Evolutionary conservation across 2,113 vertebrate species (phyloP).

Genomic region (Poecile atricapillus): DNA sequence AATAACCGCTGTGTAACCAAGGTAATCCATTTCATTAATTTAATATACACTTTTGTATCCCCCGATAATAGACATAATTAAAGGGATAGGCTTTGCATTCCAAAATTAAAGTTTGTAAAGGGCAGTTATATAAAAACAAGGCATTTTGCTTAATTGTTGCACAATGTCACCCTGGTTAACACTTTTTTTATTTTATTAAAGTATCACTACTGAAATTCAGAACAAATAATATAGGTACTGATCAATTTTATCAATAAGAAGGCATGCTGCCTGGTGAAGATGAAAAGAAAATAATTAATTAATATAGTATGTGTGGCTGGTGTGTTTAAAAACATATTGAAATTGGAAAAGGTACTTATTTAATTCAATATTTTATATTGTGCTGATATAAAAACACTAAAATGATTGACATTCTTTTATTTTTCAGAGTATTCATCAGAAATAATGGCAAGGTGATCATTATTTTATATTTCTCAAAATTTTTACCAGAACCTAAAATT

Average conservation of each 20-base stretch:
- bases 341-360: background rate
- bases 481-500: background rate
- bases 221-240: background rate
- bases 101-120: slow-evolving; percentile 62
- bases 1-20: slow-evolving; percentile 76
- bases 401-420: background rate
- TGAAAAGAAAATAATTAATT: background rate
- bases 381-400: background rate
- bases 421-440: background rate
- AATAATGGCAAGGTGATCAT: background rate
- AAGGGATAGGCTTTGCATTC: slow-evolving; percentile 63
- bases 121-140: slow-evolving; percentile 3
- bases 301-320: background rate
- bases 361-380: background rate
- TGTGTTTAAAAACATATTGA: background rate
- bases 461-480: background rate
- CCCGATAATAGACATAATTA: slow-evolving; percentile 67
- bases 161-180: background rate
- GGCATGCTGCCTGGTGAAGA: background rate
- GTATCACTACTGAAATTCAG: background rate
- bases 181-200: background rate
- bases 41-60: slow-evolving; percentile 69
- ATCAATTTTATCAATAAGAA: background rate
- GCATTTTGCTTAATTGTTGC: slow-evolving; percentile 17
- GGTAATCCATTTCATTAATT: slow-evolving; percentile 74